These are phyloP conservation scores for Microcebus tavaratra DNA, from an alignment of 2,113 vertebrate species.

Conservation along the genomic window DNA sequence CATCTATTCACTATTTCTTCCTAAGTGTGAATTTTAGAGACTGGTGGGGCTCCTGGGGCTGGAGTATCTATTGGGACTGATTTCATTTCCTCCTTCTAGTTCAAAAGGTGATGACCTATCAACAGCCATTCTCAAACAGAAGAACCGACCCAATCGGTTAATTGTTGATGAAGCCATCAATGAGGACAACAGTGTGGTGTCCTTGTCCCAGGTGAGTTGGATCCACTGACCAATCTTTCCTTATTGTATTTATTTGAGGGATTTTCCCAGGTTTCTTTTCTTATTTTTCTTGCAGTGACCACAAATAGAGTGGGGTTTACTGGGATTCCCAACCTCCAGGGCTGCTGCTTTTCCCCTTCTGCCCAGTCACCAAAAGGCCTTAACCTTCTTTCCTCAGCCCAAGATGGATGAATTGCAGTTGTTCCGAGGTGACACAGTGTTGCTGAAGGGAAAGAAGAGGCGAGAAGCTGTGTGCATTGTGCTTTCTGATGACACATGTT, in stretches of 20 bases:
- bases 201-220: conserved; percentile 94
- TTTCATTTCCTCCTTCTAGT: conserved; percentile 81
- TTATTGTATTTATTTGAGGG: conserved; percentile 47
- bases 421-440: conserved; percentile 97
- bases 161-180: conserved; percentile 99
- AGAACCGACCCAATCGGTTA: conserved; percentile 97
- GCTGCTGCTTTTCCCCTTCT: conserved; percentile 22
- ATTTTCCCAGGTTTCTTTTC: conserved; percentile 60
- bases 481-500: conserved; percentile 97
- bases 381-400: conserved; percentile 84
- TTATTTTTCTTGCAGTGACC: conserved; percentile 61
- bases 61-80: conserved; percentile 34
- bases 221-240: not conserved
- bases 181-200: conserved; percentile 99
- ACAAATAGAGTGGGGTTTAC: conserved; percentile 60
- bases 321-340: conserved; percentile 44
- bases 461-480: conserved; percentile 98
- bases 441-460: conserved; percentile 98
- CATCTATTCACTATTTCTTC: not conserved
- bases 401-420: conserved; percentile 99
- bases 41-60: not conserved
- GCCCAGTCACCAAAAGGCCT: conserved; percentile 39
- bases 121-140: conserved; percentile 99
- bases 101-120: conserved; percentile 97
- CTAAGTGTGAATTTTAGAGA: conserved; percentile 30